phyloP scores from a whole-genome alignment of 35 echinoderm and acorn worm genomes.

The Lytechinus pictus region DNA sequence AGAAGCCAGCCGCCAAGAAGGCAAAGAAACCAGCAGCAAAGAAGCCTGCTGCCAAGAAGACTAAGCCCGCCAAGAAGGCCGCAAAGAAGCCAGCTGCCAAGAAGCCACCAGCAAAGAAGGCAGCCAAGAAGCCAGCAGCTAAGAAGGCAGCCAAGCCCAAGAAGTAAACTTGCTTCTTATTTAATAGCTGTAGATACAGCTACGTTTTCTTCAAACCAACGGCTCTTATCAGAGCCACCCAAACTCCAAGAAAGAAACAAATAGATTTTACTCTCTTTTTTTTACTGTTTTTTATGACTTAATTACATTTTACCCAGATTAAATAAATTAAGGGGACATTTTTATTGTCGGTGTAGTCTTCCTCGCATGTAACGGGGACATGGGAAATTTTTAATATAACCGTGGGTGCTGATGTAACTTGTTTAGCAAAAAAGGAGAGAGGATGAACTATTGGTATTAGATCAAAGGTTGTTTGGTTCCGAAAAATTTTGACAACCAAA shows the following conservation, averaged over 20 bases:
- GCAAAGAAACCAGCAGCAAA: conserved; percentile 54
- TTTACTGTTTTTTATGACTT: too few relatives aligned
- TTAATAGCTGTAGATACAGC: not conserved
- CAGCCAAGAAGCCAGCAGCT: conserved; percentile 30
- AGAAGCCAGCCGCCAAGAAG: conserved; percentile 64
- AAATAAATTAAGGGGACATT: too few relatives aligned
- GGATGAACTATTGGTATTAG: too few relatives aligned
- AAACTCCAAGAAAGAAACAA: conserved; percentile 55
- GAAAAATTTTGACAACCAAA: too few relatives aligned
- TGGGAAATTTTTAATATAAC: too few relatives aligned
- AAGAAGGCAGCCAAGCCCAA: conserved; percentile 46
- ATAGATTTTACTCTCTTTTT: too few relatives aligned
- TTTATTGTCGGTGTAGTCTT: too few relatives aligned
- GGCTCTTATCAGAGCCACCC: conserved; percentile 66
- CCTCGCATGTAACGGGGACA: too few relatives aligned
- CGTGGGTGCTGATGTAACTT: too few relatives aligned
- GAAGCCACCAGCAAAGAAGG: conserved; percentile 22
- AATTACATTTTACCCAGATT: too few relatives aligned
- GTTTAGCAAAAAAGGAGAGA: too few relatives aligned
- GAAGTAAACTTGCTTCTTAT: conserved; percentile 46
- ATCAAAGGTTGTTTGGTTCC: too few relatives aligned
- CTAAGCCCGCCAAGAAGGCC: conserved; percentile 55
- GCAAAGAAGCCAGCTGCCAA: conserved; percentile 39
- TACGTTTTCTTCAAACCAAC: conserved; percentile 36
- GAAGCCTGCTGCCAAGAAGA: conserved; percentile 48